Evolutionary conservation across 2,797 vertebrate species (phyloP), one percentile per base, ranked within the genome.

Genomic region (Gephyroberyx darwinii): DNA sequence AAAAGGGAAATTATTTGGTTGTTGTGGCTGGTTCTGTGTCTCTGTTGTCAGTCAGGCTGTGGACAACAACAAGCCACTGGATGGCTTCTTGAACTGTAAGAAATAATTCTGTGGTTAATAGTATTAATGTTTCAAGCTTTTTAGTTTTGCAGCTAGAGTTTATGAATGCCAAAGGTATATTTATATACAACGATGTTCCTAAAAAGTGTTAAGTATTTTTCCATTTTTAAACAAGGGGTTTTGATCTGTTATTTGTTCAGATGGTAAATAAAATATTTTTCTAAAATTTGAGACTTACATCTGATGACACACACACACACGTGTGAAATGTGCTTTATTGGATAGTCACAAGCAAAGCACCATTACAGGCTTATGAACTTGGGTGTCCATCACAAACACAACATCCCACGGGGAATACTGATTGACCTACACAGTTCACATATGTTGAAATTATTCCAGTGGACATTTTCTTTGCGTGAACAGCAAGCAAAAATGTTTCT

Each of bases 111-210:
- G 93, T 91, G 90, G 62, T 74, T 93, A 94, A 93, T 87, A 92
- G 59, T 75, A 31, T 56, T 50, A 39, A 41, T 61, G 16, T 67
- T 84, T 90, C 51, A 57, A 65, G 75, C 70, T 93, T 92, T 65
- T 94, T 95, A 89, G 89, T 91, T 95, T 95, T 95, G 94, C 94
- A 96, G 95, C 95, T 96, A 95, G 93, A 94, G 93, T 95, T 96
- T 95, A 83, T 94, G 93, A 94, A 96, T 94, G 95, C 96, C 95
- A 96, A 96, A 96, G 95, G 93, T 96, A 92, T 96, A 96, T 96
- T 96, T 96, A 96, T 96, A 82, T 95, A 92, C 88, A 45, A 55
- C 41, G 50, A 56, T 51, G 57, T 80, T 75, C 71, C 60, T 83
- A 71, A 79, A 76, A 82, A 87, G 79, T 87, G 81, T 86, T 81